These are phyloP conservation scores for Trichomalopsis sarcophagae DNA, from an alignment of 1,140 invertebrate species.

Conservation along the genomic window DNA sequence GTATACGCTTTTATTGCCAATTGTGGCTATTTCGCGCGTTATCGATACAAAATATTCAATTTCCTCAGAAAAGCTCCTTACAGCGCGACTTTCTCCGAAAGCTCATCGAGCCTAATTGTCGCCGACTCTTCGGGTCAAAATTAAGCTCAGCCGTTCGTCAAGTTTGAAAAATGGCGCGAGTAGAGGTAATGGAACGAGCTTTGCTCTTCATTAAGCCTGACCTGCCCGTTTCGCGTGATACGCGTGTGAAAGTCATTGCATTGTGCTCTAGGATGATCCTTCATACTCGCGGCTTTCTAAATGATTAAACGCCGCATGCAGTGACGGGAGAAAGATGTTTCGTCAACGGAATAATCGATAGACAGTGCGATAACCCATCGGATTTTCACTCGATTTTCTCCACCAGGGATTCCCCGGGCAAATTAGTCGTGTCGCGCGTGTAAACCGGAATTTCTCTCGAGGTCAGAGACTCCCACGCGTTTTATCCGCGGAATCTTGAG, in stretches of 20 bases:
- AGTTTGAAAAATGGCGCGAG: not conserved
- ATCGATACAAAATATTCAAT: too few relatives aligned
- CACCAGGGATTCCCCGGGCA: too few relatives aligned
- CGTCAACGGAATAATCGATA: too few relatives aligned
- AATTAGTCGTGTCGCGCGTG: not conserved
- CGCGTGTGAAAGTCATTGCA: too few relatives aligned
- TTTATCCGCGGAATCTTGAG: not conserved
- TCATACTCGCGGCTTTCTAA: not conserved
- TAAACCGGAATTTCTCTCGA: not conserved
- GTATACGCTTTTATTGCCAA: too few relatives aligned
- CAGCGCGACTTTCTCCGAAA: not conserved
- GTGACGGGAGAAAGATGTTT: not conserved
- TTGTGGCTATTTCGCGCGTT: too few relatives aligned
- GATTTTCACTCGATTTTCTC: too few relatives aligned
- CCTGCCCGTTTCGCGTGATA: too few relatives aligned
- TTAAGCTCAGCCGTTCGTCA: not conserved
- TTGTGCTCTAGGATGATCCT: too few relatives aligned
- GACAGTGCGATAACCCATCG: too few relatives aligned
- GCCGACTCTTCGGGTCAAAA: not conserved
- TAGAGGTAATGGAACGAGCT: too few relatives aligned
- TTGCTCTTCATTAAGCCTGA: too few relatives aligned
- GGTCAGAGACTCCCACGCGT: not conserved
- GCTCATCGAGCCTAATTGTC: not conserved
- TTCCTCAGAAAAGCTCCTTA: not conserved
- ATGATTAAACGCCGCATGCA: not conserved